phyloP scores from a whole-genome alignment of 2,797 vertebrate genomes.

The Hybognathus amarus region DNA sequence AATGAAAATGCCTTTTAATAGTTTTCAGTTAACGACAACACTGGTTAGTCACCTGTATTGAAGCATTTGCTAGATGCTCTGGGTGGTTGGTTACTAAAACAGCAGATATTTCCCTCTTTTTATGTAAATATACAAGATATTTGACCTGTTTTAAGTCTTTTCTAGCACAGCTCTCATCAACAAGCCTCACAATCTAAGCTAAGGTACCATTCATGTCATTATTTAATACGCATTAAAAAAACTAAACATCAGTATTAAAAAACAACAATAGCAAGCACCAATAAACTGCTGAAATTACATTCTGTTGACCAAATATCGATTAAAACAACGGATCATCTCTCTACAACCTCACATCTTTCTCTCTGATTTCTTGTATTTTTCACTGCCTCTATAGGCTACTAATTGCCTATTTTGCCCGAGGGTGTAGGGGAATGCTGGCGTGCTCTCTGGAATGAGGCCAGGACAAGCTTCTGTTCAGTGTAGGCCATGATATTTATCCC shows the following conservation, averaged over 20 bases:
- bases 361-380: constrained; percentile 27
- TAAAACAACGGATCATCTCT: neutral
- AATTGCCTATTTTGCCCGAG: constrained; percentile 58
- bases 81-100: neutral
- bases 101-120: neutral
- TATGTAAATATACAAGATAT: neutral
- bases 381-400: constrained; percentile 22
- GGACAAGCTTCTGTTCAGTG: constrained; percentile 40
- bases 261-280: neutral
- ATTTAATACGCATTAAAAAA: neutral
- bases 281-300: constrained; percentile 4
- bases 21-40: neutral
- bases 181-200: neutral
- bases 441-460: constrained; percentile 48
- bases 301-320: neutral
- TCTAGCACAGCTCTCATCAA: neutral
- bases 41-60: neutral
- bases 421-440: constrained; percentile 27
- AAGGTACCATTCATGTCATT: neutral
- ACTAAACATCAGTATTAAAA: neutral
- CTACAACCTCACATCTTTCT: constrained; percentile 9
- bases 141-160: neutral
- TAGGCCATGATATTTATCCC: constrained; percentile 31
- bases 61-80: neutral
- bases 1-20: neutral